Percentiles rank a stretch among this genome's conserved stretches.
These are phyloP conservation scores for Drosophila koepferae DNA, from an alignment of 2,888 invertebrate genomes.

Conservation along the genomic window DNA sequence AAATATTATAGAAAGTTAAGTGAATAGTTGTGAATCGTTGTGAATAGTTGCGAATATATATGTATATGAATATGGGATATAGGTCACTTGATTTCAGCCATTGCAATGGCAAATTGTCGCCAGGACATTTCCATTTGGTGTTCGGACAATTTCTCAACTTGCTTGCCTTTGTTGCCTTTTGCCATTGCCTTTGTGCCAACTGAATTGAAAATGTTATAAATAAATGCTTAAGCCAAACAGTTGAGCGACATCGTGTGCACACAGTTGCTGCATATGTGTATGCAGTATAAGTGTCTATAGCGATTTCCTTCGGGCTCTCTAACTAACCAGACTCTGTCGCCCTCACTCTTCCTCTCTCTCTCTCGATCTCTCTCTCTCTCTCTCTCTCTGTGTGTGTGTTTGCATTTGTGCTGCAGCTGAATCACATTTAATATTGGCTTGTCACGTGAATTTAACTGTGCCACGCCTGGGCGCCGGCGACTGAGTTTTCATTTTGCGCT, in stretches of 20 bases:
- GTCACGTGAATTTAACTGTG: slow-evolving; percentile 79
- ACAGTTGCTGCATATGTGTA: neutral
- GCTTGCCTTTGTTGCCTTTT: neutral
- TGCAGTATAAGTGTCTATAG: slow-evolving; percentile 6
- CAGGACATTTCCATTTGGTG: neutral
- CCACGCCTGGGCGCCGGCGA: slow-evolving; percentile 40
- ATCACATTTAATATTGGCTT: slow-evolving; percentile 78
- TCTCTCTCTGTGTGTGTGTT: neutral
- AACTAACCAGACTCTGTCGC: neutral
- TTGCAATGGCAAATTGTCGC: neutral
- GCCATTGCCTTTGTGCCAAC: neutral
- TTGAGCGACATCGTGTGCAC: slow-evolving; percentile 10
- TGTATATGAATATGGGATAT: neutral
- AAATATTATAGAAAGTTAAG: slow-evolving; percentile 6
- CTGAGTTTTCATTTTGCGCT: slow-evolving; percentile 52
- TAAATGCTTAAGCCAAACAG: slow-evolving; percentile 13
- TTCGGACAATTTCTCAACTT: neutral
- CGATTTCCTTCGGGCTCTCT: neutral
- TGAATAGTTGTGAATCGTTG: slow-evolving; percentile 2
- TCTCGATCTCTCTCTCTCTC: neutral
- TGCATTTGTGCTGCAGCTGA: slow-evolving; percentile 51
- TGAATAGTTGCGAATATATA: neutral
- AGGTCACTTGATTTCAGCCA: neutral
- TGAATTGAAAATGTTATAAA: slow-evolving; percentile 1
- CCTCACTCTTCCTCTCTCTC: neutral